Base-by-base conservation (phyloP, 2,888 invertebrate species). In the Ectobius pallidus region DNA sequence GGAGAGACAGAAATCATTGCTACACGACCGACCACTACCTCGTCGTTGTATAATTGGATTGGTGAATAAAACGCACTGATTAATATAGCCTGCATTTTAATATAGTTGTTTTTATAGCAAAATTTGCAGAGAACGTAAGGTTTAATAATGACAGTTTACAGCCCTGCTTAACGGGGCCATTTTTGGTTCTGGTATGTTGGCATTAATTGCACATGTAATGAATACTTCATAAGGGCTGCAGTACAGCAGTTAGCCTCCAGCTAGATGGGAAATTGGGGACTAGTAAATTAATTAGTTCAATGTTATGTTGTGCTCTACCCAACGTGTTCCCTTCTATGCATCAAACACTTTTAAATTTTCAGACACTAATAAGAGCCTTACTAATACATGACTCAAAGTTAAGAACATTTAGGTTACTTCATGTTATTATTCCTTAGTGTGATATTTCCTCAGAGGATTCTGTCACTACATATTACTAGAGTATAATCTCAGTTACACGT, bases 161-260 rank as follows among this genome's bases (percentile, higher is more conserved):
- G 11, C 25, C n/a, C 1, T 52, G 22, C 52, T 52, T 25, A 25
- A 52, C 11, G 14, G 6, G 46, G 14, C 25, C 20, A 52, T 25
- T 52, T 2, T 4, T 52, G 25, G 14, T 25, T 1, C 52, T 11
- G 25, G 9, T 52, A 52, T 25, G 52, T 16, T 11, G 25, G 25
- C 52, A 52, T 52, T 52, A 52, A 52, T 25, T 52, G 52, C 52
- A 25, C 25, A 52, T 52, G 52, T 52, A 52, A 52, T 52, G 52
- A 52, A 52, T 52, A 52, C 27, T 25, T 25, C 25, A 52, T 52
- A 52, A 52, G 52, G 52, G 11, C 27, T 52, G 2, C 25, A 52
- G 52, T 25, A 9, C 14, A 22, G 2, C 25, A 52, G 52, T 25
- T 27, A 16, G 20, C 52, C 52, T 52, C 52, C 2, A 16, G 52